These are phyloP conservation scores for Craniophora ligustri DNA, from an alignment of 2,888 invertebrate species.

Conservation along the genomic window DNA sequence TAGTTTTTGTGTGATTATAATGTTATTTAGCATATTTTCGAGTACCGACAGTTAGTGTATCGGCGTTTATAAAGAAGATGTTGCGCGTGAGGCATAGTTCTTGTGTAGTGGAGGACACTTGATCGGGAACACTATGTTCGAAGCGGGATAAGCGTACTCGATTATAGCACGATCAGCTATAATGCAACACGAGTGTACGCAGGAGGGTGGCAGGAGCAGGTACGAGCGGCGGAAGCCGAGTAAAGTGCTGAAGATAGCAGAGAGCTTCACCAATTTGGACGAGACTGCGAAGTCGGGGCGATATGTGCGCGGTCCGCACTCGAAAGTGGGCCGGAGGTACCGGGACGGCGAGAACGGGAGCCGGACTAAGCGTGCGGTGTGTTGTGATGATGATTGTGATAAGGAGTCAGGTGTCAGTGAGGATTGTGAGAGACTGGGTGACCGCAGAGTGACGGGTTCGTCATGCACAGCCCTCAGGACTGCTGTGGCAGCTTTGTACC, in stretches of 20 bases:
- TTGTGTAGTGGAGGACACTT: slow-evolving; percentile 75
- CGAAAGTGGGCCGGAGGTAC: slow-evolving; percentile 76
- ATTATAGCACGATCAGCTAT: slow-evolving; percentile 75
- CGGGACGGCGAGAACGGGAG: slow-evolving; percentile 69
- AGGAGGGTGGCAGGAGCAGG: slow-evolving; percentile 78
- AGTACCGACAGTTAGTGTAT: slow-evolving; percentile 75
- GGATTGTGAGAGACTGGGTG: slow-evolving; percentile 83
- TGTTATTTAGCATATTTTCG: slow-evolving; percentile 80
- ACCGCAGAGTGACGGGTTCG: slow-evolving; percentile 82
- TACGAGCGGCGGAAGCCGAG: slow-evolving; percentile 85
- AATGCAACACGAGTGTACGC: slow-evolving; percentile 84
- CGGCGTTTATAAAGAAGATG: slow-evolving; percentile 68
- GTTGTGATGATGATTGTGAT: slow-evolving; percentile 85
- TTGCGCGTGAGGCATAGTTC: slow-evolving; percentile 67
- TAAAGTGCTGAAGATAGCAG: slow-evolving; percentile 86
- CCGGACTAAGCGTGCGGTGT: slow-evolving; percentile 76
- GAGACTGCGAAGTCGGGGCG: slow-evolving; percentile 83
- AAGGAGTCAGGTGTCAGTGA: slow-evolving; percentile 86
- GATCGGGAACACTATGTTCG: slow-evolving; percentile 78
- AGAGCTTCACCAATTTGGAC: slow-evolving; percentile 87
- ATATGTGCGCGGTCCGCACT: slow-evolving; percentile 82
- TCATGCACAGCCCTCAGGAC: slow-evolving; percentile 97
- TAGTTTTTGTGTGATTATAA: slow-evolving; percentile 77
- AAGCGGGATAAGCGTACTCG: slow-evolving; percentile 77
- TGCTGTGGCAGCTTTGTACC: slow-evolving; percentile 96